phyloP scores from a whole-genome alignment of 2,888 invertebrate species.

The Laothoe populi region DNA sequence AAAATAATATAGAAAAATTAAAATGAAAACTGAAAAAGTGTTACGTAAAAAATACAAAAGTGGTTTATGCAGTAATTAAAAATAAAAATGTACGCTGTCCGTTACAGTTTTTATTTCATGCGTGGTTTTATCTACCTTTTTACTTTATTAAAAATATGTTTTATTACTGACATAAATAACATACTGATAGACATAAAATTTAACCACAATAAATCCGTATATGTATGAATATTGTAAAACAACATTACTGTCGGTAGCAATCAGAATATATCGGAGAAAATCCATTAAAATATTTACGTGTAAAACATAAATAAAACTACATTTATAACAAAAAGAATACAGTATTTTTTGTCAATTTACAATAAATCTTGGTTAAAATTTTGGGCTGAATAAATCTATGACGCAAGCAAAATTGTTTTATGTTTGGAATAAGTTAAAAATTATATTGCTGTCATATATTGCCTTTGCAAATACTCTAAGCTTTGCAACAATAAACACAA shows the following conservation, averaged over 20 bases:
- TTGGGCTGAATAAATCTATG: neutral
- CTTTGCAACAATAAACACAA: no score
- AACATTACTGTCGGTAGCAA: neutral
- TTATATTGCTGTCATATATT: no score
- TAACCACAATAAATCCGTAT: neutral
- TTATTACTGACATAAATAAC: neutral
- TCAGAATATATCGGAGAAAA: constrained; percentile 1
- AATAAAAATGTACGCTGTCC: no score
- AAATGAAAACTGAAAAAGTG: no score
- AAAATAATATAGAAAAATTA: no score
- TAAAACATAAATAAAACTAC: constrained; percentile 2
- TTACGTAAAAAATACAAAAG: no score
- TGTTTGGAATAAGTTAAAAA: neutral
- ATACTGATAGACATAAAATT: neutral
- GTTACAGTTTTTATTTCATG: no score
- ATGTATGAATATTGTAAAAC: neutral
- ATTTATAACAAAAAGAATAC: constrained; percentile 9
- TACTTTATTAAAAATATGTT: neutral
- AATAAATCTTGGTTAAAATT: neutral
- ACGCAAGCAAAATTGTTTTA: neutral
- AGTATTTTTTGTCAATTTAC: neutral
- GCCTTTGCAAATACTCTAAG: no score
- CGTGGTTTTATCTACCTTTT: no score
- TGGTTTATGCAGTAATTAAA: no score
- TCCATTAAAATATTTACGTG: constrained; percentile 17